phyloP scores from a whole-genome alignment of 2,113 vertebrate species.

The Echinops telfairi region DNA sequence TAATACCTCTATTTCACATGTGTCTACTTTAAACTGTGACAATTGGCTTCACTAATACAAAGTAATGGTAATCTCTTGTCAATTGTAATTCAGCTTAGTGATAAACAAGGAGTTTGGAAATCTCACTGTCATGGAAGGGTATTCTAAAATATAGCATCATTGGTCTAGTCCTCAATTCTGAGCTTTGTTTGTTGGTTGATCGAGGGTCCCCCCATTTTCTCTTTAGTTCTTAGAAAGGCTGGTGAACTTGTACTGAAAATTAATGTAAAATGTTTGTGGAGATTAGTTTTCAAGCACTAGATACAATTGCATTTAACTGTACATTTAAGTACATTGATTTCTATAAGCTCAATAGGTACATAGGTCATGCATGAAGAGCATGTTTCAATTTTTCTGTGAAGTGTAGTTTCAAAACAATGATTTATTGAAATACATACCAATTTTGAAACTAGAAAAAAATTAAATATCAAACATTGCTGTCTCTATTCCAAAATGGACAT shows the following conservation, averaged over 20 bases:
- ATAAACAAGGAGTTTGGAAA: not conserved
- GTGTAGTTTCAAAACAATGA: not conserved
- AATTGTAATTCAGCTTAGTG: conserved; percentile 8
- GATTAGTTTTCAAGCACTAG: conserved; percentile 47
- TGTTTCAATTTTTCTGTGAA: not conserved
- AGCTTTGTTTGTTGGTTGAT: not conserved
- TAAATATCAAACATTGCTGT: not conserved
- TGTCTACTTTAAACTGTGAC: not conserved
- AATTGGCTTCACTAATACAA: not conserved
- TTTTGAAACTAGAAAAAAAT: not conserved
- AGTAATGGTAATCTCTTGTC: not conserved
- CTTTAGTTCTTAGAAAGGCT: not conserved
- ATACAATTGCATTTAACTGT: not conserved
- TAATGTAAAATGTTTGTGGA: not conserved
- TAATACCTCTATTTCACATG: conserved; percentile 9
- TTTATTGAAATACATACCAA: not conserved
- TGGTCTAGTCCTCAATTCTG: not conserved
- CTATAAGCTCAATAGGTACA: not conserved
- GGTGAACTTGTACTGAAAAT: not conserved
- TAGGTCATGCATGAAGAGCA: not conserved
- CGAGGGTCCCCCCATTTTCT: not conserved
- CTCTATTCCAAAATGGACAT: not conserved
- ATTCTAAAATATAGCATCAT: not conserved
- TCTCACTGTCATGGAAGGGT: not conserved
- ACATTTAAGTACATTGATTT: not conserved